phyloP scores from a whole-genome alignment of 2,888 invertebrate species.

The Alsophila aescularia region DNA sequence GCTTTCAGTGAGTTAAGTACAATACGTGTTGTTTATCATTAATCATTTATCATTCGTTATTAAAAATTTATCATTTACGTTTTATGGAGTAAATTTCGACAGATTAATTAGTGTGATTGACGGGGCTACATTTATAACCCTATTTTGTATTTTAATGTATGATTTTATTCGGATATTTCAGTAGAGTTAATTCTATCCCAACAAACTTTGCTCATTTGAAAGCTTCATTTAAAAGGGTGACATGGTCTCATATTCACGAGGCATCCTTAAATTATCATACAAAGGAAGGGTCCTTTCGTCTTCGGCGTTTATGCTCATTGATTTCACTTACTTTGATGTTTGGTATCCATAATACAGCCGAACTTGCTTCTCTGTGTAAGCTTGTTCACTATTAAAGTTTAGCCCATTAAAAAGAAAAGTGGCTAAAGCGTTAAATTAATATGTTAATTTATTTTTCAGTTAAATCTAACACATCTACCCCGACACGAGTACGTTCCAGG shows the following conservation, averaged over 20 bases:
- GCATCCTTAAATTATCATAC: constrained; percentile 43
- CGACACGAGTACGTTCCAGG: constrained; percentile 86
- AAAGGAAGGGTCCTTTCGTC: constrained; percentile 39
- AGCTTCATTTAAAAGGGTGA: constrained; percentile 38
- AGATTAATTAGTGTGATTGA: constrained; percentile 32
- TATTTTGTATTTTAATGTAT: constrained; percentile 30
- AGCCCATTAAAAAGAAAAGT: background rate
- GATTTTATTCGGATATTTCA: constrained; percentile 20
- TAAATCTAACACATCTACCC: constrained; percentile 83
- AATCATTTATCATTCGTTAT: constrained; percentile 28
- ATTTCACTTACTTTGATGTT: constrained; percentile 39
- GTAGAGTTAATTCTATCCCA: constrained; percentile 14
- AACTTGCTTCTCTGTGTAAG: constrained; percentile 3
- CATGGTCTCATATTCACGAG: constrained; percentile 38
- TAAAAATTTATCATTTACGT: constrained; percentile 30
- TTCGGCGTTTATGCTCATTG: constrained; percentile 45
- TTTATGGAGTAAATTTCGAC: constrained; percentile 26
- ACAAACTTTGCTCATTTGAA: constrained; percentile 30
- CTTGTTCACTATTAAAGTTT: constrained; percentile 1
- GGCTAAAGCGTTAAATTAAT: background rate
- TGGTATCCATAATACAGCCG: constrained; percentile 1
- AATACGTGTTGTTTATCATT: constrained; percentile 24
- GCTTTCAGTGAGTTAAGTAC: constrained; percentile 17
- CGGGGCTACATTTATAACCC: constrained; percentile 23
- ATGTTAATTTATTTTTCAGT: constrained; percentile 53